Evolutionary conservation across 2,113 vertebrate genomes (phyloP), one percentile per base, ranked within the genome.

Genomic region (Brevimyrus niger): DNA sequence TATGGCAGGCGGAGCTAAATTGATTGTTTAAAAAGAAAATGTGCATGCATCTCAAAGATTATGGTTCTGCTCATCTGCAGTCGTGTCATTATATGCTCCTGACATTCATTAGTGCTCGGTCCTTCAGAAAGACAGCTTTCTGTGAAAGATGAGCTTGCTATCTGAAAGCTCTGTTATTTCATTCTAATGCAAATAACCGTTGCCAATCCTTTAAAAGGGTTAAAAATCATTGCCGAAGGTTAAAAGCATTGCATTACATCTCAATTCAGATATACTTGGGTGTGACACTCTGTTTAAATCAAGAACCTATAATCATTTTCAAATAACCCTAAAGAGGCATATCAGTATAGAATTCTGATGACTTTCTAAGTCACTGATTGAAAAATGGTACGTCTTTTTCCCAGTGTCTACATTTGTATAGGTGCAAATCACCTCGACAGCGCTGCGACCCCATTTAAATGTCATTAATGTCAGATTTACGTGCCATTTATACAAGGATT

Each of bases 221-320:
- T 42, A 80, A 80, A 80, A 42, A 38, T 80, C 35, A 38, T 84
- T 84, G 82, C 42, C 19, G 19, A 84, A 84, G 82, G 82, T 47
- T 84, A 84, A 84, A 84, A 84, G 82, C 82, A 23, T 47, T 47
- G 42, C 42, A 84, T 84, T 84, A 84, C 82, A 84, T 44, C 10
- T 44, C 82, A n/a, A 46, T 46, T 84, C 42, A 84, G 35, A 42
- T 35, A 84, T 84, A 44, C 44, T 47, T 84, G 44, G 35, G 82
- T 47, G 44, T 19, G 8, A 46, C 21, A 46, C 35, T 83, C 38
- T 84, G 82, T 38, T 84, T 84, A 84, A 47, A 21, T 84, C 38
- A 84, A 84, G 44, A 47, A 44, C 44, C 44, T 84, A 84, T 27
- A 84, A 84, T n/a, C 73, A 80, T 84, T 84, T 84, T 9, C 21